Evolutionary conservation across 2,797 vertebrate species (phyloP).

Genomic region (Picus viridis): DNA sequence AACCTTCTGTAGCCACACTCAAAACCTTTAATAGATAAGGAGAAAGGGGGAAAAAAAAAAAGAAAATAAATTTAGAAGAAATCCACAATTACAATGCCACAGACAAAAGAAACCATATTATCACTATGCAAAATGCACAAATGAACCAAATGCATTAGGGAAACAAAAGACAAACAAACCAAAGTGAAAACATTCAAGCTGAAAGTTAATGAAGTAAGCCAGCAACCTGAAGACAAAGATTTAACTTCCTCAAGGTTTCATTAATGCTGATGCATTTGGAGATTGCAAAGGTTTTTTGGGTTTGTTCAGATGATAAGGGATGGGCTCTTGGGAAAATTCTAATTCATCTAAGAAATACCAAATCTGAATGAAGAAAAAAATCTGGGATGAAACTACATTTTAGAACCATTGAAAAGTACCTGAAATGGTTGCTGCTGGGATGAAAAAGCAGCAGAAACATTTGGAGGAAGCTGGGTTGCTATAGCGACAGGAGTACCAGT

Average conservation of each 20-base stretch:
- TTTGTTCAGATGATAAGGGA: conserved; percentile 62
- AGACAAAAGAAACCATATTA: conserved; percentile 66
- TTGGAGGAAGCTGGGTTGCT: conserved; percentile 96
- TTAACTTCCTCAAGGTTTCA: conserved; percentile 61
- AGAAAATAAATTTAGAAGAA: conserved; percentile 66
- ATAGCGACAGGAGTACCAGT: conserved; percentile 97
- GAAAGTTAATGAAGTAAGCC: conserved; percentile 76
- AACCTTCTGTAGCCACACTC: conserved; percentile 26
- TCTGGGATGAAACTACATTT: conserved; percentile 81
- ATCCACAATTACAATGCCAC: conserved; percentile 70
- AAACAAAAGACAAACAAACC: conserved; percentile 74
- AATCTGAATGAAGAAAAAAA: conserved; percentile 76
- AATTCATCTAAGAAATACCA: conserved; percentile 71
- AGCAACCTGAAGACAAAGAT: conserved; percentile 73
- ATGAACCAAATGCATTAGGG: conserved; percentile 68
- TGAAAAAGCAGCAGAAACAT: conserved; percentile 96
- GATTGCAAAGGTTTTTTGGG: conserved; percentile 39
- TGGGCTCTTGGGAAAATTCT: conserved; percentile 71
- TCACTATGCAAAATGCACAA: conserved; percentile 63
- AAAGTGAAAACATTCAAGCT: conserved; percentile 74
- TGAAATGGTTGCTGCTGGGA: conserved; percentile 90
- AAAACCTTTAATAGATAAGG: conserved; percentile 37
- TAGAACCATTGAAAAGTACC: conserved; percentile 86
- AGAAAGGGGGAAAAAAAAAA: background rate
- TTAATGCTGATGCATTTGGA: conserved; percentile 58